Evolutionary conservation across 2,113 vertebrate genomes (phyloP), one percentile per base, ranked within the genome.

Genomic region (Crotalus viridis): DNA sequence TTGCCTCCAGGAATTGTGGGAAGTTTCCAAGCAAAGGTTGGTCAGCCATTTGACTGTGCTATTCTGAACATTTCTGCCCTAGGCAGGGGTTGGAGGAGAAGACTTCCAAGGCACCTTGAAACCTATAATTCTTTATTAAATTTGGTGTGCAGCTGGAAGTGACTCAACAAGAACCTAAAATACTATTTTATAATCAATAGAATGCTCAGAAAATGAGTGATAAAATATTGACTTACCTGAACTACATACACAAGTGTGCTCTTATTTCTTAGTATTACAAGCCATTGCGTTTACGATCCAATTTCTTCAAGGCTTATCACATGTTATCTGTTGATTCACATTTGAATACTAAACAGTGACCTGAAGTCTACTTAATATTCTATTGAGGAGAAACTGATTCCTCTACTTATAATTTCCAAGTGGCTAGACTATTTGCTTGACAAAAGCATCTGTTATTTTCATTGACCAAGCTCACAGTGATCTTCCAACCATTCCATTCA

Each of bases 401-500:
- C 88, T 54, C 52, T 93, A 81, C 89, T 39, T 43, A 89, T 90
- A 92, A 92, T 93, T 95, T 94, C 52, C 89, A 95, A 43, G 22
- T 91, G 87, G 59, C 26, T 95, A 94, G 51, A 46, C 56, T 87
- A 89, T 95, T 96, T 90, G 89, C 33, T 93, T 90, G 51, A 94
- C 28, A 91, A 95, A 74, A 56, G 55, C 74, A 91, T 55, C 33
- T 3, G 26, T 91, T 91, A 87, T 89, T 93, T 90, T 92, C 87
- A 93, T 43, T 88, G 51, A 90, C 22, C 4, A 90, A 69, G 5
- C 90, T 89, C 93, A 92, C n/a, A 33, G 57, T 89, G 74, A 93
- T 95, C 93, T 95, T 97, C 87, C 95, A 94, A 33, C 85, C 19
- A 87, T 46, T 5, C 39, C 61, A 51, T 95, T 94, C 93, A 95